A percentile compares a stretch with the other conserved stretches of the same genome.
Evolutionary conservation across 2,113 vertebrate species (phyloP).

Genomic region (Candoia aspera): DNA sequence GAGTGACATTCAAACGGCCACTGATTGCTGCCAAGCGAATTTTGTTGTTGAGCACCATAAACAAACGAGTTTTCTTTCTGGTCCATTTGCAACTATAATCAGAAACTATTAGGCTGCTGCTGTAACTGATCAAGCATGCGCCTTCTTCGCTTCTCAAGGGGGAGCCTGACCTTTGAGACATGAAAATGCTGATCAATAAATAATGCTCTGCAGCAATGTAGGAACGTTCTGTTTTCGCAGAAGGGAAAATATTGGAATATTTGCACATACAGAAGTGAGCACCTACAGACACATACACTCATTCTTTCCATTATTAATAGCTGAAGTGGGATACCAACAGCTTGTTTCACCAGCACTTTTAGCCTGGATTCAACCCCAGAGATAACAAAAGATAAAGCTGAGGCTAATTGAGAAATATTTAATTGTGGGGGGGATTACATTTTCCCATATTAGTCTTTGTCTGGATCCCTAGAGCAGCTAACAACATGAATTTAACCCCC

Average conservation of each 20-base stretch:
- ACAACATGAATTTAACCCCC: neutral
- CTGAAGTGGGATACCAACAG: neutral
- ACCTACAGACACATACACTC: neutral
- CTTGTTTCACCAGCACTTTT: neutral
- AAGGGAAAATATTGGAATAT: neutral
- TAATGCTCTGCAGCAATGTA: neutral
- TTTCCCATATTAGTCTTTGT: neutral
- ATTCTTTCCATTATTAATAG: accelerated
- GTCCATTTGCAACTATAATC: constrained; percentile 53
- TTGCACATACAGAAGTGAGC: neutral
- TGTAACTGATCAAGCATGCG: constrained; percentile 34
- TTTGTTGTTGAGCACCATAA: constrained; percentile 54
- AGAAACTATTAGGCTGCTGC: constrained; percentile 49
- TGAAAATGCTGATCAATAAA: neutral
- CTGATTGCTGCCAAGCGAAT: constrained; percentile 21
- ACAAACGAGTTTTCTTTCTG: constrained; percentile 59
- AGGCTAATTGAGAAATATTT: neutral
- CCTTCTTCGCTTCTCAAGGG: constrained; percentile 19
- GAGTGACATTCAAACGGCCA: neutral
- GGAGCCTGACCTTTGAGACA: constrained; percentile 19
- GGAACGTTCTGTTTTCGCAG: neutral
- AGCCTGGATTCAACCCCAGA: neutral
- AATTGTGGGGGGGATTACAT: neutral
- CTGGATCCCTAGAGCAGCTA: neutral
- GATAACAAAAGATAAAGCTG: neutral